Base-by-base conservation (phyloP, 2,888 invertebrate genomes). In the Meta bourneti region DNA sequence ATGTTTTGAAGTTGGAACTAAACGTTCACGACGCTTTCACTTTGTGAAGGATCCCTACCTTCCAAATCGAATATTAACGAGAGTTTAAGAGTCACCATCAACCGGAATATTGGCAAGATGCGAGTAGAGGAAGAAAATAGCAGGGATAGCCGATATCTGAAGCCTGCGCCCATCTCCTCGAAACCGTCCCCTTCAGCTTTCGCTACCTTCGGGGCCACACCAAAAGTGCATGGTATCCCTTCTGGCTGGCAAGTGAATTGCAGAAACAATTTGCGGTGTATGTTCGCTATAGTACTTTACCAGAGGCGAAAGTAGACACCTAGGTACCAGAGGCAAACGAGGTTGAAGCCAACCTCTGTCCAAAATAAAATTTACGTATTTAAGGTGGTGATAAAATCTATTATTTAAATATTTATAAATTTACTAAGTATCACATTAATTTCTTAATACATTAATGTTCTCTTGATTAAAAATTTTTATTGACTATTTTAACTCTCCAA, bases 61-160 rank as follows among this genome's bases (percentile, higher is more conserved):
- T 16, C 13, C 51, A 77, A 72, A 77, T 77, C 0, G 49, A 77
- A 77, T 61, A 61, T 54, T 79, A 79, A 79, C 19, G 54, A 61
- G 79, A 79, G 79, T 20, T 79, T 61, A 79, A 79, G 8, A 79
- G 79, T 34, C 54, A 54, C 79, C 51, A 79, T 54, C 54, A 51
- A n/a, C 13, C 7, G 16, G 16, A 77, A 79, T 52, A 54, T 61
- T 61, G 13, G 61, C 79, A 79, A 19, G 11, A 79, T 34, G 34
- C 34, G 54, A 79, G 74, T 11, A 34, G 19, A 79, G 61, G 52
- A 19, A 20, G 61, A 20, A 61, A 79, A 61, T 61, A 49, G 16
- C 77, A 13, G 48, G 13, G 79, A 19, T 61, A 79, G 9, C 79
- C 54, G 79, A 79, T 54, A 79, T 54, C 54, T 52, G 72, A 6